Evolutionary conservation across 2,113 vertebrate species (phyloP).

Genomic region (Thunnus maccoyii): DNA sequence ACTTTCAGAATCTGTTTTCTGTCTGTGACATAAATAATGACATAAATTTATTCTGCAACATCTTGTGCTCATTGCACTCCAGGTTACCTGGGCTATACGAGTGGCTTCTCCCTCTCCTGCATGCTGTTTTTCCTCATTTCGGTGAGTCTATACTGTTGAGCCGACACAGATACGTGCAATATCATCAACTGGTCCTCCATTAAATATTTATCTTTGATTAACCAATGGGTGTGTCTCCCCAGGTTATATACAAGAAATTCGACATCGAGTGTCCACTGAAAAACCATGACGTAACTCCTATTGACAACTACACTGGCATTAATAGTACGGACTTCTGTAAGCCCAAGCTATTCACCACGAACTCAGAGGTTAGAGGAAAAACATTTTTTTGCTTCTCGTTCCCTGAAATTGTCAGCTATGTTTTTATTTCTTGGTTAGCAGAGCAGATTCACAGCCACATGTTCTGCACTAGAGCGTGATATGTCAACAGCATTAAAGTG

Average conservation of each 20-base stretch:
- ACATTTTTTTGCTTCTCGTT: not conserved
- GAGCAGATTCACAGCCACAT: not conserved
- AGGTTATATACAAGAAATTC: slow-evolving; percentile 93
- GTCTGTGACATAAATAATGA: not conserved
- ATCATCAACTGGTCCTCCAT: no score
- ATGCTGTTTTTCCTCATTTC: slow-evolving; percentile 92
- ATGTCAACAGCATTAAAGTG: slow-evolving; percentile 13
- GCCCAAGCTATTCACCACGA: slow-evolving; percentile 84
- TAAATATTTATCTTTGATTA: slow-evolving; percentile 22
- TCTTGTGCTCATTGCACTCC: slow-evolving; percentile 5
- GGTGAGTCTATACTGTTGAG: slow-evolving; percentile 81
- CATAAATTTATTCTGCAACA: slow-evolving; percentile 1
- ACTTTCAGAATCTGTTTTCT: not conserved
- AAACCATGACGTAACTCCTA: not conserved
- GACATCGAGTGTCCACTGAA: slow-evolving; percentile 83
- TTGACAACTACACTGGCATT: fast-evolving
- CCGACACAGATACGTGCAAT: not conserved
- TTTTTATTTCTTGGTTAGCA: slow-evolving; percentile 6
- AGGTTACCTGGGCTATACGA: slow-evolving; percentile 93
- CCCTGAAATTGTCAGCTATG: not conserved
- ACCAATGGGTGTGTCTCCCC: slow-evolving; percentile 1
- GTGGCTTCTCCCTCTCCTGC: slow-evolving; percentile 91
- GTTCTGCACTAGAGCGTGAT: not conserved
- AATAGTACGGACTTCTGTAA: slow-evolving; percentile 73
- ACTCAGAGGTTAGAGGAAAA: slow-evolving; percentile 84